Evolutionary conservation across 1,140 invertebrate genomes (phyloP).

Genomic region (Lineus longissimus): DNA sequence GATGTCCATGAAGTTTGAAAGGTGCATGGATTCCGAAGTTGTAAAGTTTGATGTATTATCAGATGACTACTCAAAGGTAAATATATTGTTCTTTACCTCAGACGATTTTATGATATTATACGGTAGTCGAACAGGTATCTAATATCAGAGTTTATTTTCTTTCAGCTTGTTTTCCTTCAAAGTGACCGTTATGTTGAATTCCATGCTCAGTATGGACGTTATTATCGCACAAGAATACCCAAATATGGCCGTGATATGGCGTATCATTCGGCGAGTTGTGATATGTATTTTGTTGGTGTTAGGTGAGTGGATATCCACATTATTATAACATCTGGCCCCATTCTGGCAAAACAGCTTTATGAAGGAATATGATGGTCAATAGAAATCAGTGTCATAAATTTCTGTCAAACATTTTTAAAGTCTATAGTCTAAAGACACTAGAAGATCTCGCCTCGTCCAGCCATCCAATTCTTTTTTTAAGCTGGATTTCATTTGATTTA

Average conservation of each 20-base stretch:
- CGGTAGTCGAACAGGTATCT: slow-evolving; percentile 7
- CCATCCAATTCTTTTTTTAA: too few relatives aligned
- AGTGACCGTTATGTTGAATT: slow-evolving; percentile 84
- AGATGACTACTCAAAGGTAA: slow-evolving; percentile 58
- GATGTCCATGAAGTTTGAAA: slow-evolving; percentile 95
- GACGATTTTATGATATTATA: slow-evolving; percentile 1
- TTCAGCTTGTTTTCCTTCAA: slow-evolving; percentile 61
- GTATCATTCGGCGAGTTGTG: slow-evolving; percentile 85
- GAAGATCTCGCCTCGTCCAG: too few relatives aligned
- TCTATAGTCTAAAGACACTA: too few relatives aligned
- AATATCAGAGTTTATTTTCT: too few relatives aligned
- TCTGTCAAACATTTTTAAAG: slow-evolving; percentile 7
- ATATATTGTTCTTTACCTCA: slow-evolving; percentile 1
- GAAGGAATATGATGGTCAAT: background rate
- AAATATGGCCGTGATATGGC: slow-evolving; percentile 92
- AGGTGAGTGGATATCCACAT: slow-evolving; percentile 61
- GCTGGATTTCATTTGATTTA: too few relatives aligned
- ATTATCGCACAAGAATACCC: slow-evolving; percentile 87
- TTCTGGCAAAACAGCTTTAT: background rate
- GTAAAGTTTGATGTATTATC: slow-evolving; percentile 63
- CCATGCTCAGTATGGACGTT: slow-evolving; percentile 86
- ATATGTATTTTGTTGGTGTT: slow-evolving; percentile 86
- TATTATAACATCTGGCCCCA: background rate
- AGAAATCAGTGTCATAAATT: background rate
- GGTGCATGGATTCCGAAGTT: slow-evolving; percentile 93